phyloP scores from a whole-genome alignment of 2,113 vertebrate species.

The Tragelaphus imberbis region DNA sequence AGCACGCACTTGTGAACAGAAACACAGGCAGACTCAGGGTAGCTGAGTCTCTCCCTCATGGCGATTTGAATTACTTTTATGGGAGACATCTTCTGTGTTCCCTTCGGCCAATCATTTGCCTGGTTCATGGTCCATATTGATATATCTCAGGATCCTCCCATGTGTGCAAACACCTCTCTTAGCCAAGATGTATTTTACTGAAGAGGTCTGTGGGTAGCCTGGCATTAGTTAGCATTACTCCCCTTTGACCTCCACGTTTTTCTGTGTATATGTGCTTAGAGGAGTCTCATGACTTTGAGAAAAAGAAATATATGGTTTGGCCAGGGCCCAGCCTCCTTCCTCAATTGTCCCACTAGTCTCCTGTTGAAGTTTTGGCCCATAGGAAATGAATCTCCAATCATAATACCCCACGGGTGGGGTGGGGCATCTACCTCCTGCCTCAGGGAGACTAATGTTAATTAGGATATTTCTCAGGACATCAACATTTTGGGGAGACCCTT shows the following conservation, averaged over 20 bases:
- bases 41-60: not conserved
- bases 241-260: not conserved
- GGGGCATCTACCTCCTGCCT: not conserved
- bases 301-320: not conserved
- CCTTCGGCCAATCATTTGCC: not conserved
- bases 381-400: not conserved
- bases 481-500: not conserved
- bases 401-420: rapidly evolving
- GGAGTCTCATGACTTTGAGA: not conserved
- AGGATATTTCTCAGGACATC: not conserved
- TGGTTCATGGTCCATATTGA: rapidly evolving
- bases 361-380: not conserved
- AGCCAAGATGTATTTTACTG: not conserved
- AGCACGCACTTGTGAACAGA: not conserved
- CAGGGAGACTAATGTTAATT: not conserved
- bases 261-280: not conserved
- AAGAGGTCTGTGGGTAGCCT: not conserved
- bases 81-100: not conserved
- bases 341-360: not conserved
- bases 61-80: not conserved
- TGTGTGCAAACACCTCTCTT: not conserved
- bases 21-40: not conserved
- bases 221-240: not conserved
- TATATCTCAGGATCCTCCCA: not conserved
- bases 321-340: not conserved